Percentiles rank a stretch among this genome's conserved stretches.
phyloP scores from a whole-genome alignment of 2,113 vertebrate species.

The Channa argus region DNA sequence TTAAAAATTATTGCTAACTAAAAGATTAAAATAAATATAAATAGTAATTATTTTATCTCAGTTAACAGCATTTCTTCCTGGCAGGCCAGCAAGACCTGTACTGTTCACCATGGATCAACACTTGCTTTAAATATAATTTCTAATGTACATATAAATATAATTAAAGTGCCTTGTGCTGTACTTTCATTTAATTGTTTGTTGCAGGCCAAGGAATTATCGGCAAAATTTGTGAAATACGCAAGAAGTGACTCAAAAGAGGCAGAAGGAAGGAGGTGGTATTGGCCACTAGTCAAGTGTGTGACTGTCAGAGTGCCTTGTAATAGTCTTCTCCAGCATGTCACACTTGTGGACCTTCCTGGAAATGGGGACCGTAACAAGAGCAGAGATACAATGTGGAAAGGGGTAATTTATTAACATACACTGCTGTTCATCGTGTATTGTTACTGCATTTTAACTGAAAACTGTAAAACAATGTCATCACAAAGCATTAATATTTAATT shows the following conservation, averaged over 20 bases:
- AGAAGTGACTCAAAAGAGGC: conserved; percentile 9
- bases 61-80: no score
- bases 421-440: neutral
- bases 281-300: conserved; percentile 71
- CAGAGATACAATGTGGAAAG: conserved; percentile 66
- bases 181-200: neutral
- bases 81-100: no score
- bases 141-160: neutral
- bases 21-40: no score
- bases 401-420: conserved; percentile 13
- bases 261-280: conserved; percentile 8
- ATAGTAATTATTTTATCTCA: no score
- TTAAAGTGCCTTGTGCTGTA: no score
- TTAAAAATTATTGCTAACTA: no score
- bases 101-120: no score
- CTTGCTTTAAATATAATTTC: no score
- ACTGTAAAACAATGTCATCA: no score
- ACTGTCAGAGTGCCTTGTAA: conserved; percentile 52
- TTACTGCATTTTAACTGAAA: no score
- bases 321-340: conserved; percentile 50
- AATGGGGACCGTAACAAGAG: conserved; percentile 67
- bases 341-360: conserved; percentile 71
- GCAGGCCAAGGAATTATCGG: conserved; percentile 51
- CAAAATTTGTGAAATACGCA: conserved; percentile 29
- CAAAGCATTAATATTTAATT: no score